A percentile compares a stretch with the other conserved stretches of the same genome.
phyloP scores from a whole-genome alignment of 2,797 vertebrate genomes.

The Phalloptychus januarius region DNA sequence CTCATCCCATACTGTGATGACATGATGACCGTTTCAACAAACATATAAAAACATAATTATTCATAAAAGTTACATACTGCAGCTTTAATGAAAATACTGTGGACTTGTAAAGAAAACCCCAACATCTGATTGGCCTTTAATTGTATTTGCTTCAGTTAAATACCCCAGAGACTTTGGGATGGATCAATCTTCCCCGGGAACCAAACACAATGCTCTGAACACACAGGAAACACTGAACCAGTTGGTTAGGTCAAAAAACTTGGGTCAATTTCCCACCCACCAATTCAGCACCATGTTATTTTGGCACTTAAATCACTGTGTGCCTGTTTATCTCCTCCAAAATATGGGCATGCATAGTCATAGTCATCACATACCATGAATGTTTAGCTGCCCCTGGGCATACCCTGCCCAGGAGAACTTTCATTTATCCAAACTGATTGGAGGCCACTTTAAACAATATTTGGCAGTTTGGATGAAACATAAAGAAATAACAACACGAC shows the following conservation, averaged over 20 bases:
- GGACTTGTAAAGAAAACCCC: neutral
- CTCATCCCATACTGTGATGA: too few species aligned
- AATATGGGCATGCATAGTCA: neutral
- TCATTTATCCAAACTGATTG: neutral
- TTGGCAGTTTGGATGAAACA: neutral
- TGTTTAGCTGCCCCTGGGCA: neutral
- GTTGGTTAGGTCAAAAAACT: neutral
- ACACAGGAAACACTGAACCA: neutral
- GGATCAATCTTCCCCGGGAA: neutral
- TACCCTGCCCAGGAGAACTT: neutral
- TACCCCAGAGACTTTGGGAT: neutral
- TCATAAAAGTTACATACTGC: too few species aligned
- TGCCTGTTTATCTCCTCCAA: neutral
- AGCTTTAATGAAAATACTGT: too few species aligned
- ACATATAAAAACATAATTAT: too few species aligned
- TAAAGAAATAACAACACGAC: neutral
- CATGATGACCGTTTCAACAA: too few species aligned
- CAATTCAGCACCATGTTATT: neutral
- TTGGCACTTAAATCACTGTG: neutral
- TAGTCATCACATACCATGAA: neutral
- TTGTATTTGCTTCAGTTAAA: neutral
- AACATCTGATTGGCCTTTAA: too few species aligned
- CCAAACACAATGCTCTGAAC: neutral
- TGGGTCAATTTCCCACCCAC: neutral
- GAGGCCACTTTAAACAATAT: neutral